Evolutionary conservation across 1,140 invertebrate genomes (phyloP), one percentile per base, ranked within the genome.

Genomic region (Thaumatotibia leucotreta): DNA sequence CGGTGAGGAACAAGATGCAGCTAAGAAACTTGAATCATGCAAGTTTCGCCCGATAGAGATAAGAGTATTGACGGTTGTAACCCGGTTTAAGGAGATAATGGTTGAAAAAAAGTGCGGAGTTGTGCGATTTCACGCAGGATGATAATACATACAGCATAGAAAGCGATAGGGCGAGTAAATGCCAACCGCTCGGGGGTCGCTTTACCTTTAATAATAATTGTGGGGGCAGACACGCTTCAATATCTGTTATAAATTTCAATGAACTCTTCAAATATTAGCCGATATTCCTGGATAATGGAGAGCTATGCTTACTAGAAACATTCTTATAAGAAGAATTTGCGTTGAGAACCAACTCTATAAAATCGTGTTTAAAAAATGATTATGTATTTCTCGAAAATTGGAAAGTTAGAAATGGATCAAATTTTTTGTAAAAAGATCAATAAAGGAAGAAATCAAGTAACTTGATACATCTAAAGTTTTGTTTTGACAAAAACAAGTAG

Each of bases 1-100:
- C 76, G 88, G 88, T 88, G 77, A 80, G 86, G 67, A 74, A 68
- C 20, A 31, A 69, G 62, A 67, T 66, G 61, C 61, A 70, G 64
- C 52, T 58, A 58, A 58, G 52, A 31, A 58, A 58, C 52, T 58
- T 6, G 52, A 58, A 58, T 32, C 39, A 66, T 50, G n/a, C 17
- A 24, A 31, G 39, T 66, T 64, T 35, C 29, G 58, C 20, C 22
- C 64, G 45, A 33, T 31, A 62, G 63, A 79, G 80, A 83, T 82
- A 74, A 78, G 63, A 71, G 27, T 17, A 29, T 58, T 58, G 52
- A 58, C 14, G 4, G 9, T 27, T 9, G 11, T 58, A 58, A 31
- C 52, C 52, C 14, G 24, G 52, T 58, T 58, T 58, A 14, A 27
- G 52, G 4, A 29, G 52, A 58, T 58, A 54, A 54, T 29, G 52